phyloP scores from a whole-genome alignment of 2,888 invertebrate genomes.

The Bimastos eiseni region DNA sequence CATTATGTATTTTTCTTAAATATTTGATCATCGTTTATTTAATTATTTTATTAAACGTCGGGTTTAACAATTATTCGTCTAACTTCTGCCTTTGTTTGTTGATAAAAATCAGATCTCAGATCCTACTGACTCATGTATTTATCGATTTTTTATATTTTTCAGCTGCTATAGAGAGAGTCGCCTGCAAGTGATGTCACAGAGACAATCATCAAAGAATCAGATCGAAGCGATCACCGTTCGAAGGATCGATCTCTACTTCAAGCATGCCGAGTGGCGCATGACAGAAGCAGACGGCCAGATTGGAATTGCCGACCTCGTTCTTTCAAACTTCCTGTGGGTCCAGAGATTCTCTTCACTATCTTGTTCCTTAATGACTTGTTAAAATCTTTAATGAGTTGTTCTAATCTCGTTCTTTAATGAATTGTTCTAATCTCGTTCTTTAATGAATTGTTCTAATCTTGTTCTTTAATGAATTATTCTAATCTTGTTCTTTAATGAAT shows the following conservation, averaged over 20 bases:
- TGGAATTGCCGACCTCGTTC: constrained; percentile 91
- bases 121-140: not conserved
- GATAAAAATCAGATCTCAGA: not conserved
- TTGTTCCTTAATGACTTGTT: too few relatives aligned
- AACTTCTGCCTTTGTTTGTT: not conserved
- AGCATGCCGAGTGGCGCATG: constrained; percentile 94
- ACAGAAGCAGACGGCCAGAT: constrained; percentile 97
- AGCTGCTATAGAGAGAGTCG: constrained; percentile 63
- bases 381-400: not conserved
- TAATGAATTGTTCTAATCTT: too few relatives aligned
- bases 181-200: constrained; percentile 54
- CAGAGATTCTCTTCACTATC: too few relatives aligned
- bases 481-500: too few relatives aligned
- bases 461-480: too few relatives aligned
- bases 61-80: too few relatives aligned
- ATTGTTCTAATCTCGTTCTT: too few relatives aligned
- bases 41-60: too few relatives aligned
- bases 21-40: too few relatives aligned
- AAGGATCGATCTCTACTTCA: constrained; percentile 93
- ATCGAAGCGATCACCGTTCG: constrained; percentile 68
- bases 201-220: not conserved
- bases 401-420: too few relatives aligned
- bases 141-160: constrained; percentile 18
- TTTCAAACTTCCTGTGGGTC: constrained; percentile 87
- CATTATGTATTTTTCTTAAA: too few relatives aligned